Evolutionary conservation across 2,888 invertebrate species (phyloP).

Genomic region (Deroplatys truncata): DNA sequence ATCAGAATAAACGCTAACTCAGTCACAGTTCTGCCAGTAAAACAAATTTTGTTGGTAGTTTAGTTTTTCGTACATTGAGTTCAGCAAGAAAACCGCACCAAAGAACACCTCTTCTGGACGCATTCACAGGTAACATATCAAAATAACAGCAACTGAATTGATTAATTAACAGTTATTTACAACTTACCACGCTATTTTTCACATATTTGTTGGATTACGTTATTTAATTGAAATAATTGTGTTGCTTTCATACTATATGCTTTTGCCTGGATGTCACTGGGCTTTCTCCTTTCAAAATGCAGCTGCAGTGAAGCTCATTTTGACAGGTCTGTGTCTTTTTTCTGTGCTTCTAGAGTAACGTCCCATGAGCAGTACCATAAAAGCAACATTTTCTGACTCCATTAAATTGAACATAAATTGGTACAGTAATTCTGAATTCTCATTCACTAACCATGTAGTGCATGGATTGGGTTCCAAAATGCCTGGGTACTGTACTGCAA

Average conservation of each 20-base stretch:
- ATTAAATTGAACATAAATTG: slow-evolving; percentile 48
- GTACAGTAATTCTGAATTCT: slow-evolving; percentile 39
- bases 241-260: not conserved
- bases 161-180: not conserved
- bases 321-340: slow-evolving; percentile 28
- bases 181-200: not conserved
- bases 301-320: slow-evolving; percentile 14
- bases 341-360: slow-evolving; percentile 32
- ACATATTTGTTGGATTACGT: not conserved
- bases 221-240: not conserved
- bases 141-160: not conserved
- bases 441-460: slow-evolving; percentile 24
- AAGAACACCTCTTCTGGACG: not conserved
- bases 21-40: not conserved
- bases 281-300: slow-evolving; percentile 18
- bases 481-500: slow-evolving; percentile 16
- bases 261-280: slow-evolving; percentile 2
- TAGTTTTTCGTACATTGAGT: not conserved
- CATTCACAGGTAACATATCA: not conserved
- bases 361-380: slow-evolving; percentile 47
- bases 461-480: slow-evolving; percentile 22
- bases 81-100: not conserved
- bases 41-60: not conserved
- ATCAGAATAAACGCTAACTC: not conserved
- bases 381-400: slow-evolving; percentile 49